phyloP scores from a whole-genome alignment of 1,140 invertebrate genomes.

The Ptiloglossa arizonensis region DNA sequence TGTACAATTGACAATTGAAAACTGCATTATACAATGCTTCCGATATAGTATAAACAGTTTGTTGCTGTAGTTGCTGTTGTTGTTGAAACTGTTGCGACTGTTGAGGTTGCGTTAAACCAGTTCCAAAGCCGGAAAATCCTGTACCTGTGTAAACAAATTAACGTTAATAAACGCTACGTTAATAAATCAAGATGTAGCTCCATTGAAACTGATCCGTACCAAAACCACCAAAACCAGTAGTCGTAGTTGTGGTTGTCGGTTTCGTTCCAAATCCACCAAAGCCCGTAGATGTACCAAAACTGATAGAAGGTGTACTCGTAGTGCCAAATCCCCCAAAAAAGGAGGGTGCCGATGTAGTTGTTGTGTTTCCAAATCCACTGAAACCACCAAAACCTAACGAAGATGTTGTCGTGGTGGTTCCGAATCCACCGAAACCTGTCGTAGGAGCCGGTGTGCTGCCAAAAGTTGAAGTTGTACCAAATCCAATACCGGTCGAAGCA shows the following conservation, averaged over 20 bases:
- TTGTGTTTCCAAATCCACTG: constrained; percentile 75
- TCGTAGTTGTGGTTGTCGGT: constrained; percentile 75
- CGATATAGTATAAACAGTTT: constrained; percentile 84
- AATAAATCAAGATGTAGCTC: not conserved
- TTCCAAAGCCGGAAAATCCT: constrained; percentile 69
- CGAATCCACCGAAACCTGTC: constrained; percentile 77
- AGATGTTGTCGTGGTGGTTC: constrained; percentile 64
- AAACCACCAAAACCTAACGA: constrained; percentile 73
- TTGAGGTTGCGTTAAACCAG: constrained; percentile 71
- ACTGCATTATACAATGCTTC: constrained; percentile 90
- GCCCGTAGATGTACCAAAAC: constrained; percentile 81
- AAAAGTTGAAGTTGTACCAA: constrained; percentile 74
- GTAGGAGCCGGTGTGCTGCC: constrained; percentile 72
- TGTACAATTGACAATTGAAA: constrained; percentile 92
- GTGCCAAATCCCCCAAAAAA: constrained; percentile 76
- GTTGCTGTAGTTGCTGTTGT: constrained; percentile 84
- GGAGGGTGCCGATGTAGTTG: constrained; percentile 76
- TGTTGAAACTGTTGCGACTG: constrained; percentile 81
- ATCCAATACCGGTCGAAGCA: constrained; percentile 64
- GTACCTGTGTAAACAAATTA: constrained; percentile 62
- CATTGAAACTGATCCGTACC: constrained; percentile 71
- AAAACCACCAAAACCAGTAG: constrained; percentile 83
- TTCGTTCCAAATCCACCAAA: constrained; percentile 83
- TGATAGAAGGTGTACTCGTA: constrained; percentile 70
- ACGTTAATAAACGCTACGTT: constrained; percentile 28